Base-by-base conservation (phyloP, 1,140 invertebrate genomes). In the Trichogramma pretiosum region DNA sequence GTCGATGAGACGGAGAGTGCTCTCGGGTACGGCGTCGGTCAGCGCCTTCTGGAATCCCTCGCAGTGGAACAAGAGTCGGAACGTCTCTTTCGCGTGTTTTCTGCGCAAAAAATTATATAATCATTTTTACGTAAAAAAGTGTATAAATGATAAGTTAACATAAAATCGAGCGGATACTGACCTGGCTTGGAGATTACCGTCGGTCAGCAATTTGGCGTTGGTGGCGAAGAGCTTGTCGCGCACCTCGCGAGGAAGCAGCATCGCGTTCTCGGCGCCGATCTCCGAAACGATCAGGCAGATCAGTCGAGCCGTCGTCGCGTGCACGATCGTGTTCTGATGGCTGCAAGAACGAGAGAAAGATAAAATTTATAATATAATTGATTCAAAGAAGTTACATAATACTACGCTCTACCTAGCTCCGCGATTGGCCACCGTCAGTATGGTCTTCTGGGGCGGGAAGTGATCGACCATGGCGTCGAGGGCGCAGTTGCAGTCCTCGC, bases 181-280 rank as follows among this genome's bases (percentile, higher is more conserved):
- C 76, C 93, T 82, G 1, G 91, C 87, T 52, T 93, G 87, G 16
- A 89, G 75, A 62, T 84, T 89, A 11, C 88, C 86, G 64, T 97
- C 93, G 7, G 82, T 82, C 1, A 93, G 66, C 48, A 93, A 79
- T 57, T 87, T 87, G 1, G 90, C 87, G 3, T 83, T 82, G 1
- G 84, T 80, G 17, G 82, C 76, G 24, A 98, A 67, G 28, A 95
- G 73, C 55, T 84, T 81, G 50, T 93, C 88, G 18, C 84, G 80
- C 1, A 83, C 77, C 48, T 96, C 92, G 52, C 80, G 77, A 0
- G 83, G 77, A 57, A 88, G 67, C 38, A 77, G 78, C 54, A 95
- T 79, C 4, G 82, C 73, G 47, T 81, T 76, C 23, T 85, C 79
- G 1, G 84, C 71, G 19, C 92, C 90, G 40, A 89, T 72, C 38